Conservation (phyloP, 2,888 invertebrate species). For the Eilema sororculum region DNA sequence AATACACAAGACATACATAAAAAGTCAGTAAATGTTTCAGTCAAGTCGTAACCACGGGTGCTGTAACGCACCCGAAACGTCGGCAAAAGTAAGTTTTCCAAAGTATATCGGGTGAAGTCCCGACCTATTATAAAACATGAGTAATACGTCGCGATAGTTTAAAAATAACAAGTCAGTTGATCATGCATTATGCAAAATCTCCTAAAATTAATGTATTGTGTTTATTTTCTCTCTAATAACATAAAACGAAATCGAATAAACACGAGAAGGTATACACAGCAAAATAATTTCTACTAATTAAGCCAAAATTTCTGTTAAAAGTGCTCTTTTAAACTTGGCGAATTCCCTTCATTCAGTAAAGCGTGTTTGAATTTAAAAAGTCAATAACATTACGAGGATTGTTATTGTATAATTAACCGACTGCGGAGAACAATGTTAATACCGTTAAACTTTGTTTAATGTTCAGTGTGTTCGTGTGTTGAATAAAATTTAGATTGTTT, state of each 20-base stretch:
- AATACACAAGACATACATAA: no score
- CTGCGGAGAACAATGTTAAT: conserved; percentile 47
- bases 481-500: conserved; percentile 51
- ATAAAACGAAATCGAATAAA: not conserved
- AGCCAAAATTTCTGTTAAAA: conserved; percentile 27
- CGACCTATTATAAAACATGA: no score
- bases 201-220: no score
- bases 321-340: conserved; percentile 25
- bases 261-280: conserved; percentile 19
- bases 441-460: conserved; percentile 49
- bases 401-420: conserved; percentile 57
- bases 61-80: no score
- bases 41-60: no score
- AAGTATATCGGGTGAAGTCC: no score
- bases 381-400: conserved; percentile 51
- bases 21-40: no score
- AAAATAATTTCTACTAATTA: conserved; percentile 37
- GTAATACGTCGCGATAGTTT: no score
- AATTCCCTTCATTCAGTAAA: conserved; percentile 37
- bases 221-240: not conserved
- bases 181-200: no score
- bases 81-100: no score
- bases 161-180: no score
- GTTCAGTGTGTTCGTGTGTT: conserved; percentile 38
- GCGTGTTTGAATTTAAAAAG: conserved; percentile 49